A percentile compares a stretch with the other conserved stretches of the same genome.
These are phyloP conservation scores for Megaceryle torquata DNA, from an alignment of 2,113 vertebrate genomes.

Conservation along the genomic window DNA sequence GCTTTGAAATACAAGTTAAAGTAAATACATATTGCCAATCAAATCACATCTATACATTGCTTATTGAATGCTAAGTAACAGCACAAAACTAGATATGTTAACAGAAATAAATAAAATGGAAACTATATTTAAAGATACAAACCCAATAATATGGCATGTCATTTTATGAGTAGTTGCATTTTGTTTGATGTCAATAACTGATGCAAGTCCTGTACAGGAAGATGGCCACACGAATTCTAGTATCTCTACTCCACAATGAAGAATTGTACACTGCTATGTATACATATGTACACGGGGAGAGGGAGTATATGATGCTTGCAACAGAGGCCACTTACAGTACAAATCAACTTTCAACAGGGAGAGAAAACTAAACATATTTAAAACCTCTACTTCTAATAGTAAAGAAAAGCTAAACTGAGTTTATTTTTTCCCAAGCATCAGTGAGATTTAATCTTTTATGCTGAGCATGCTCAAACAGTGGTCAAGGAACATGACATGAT, in stretches of 20 bases:
- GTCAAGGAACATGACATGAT: background rate
- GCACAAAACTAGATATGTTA: constrained; percentile 82
- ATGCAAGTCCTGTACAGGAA: constrained; percentile 83
- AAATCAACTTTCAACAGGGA: constrained; percentile 67
- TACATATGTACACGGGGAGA: constrained; percentile 91
- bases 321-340: constrained; percentile 65
- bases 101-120: constrained; percentile 95
- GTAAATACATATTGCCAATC: constrained; percentile 84
- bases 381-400: constrained; percentile 12
- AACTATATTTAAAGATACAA: constrained; percentile 77
- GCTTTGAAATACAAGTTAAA: constrained; percentile 78
- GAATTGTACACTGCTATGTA: constrained; percentile 86
- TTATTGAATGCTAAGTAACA: constrained; percentile 82
- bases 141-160: constrained; percentile 68
- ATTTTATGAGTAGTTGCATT: constrained; percentile 29
- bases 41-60: constrained; percentile 83
- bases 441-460: background rate
- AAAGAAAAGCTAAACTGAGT: constrained; percentile 54
- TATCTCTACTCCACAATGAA: constrained; percentile 83
- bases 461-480: background rate
- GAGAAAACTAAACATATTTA: background rate
- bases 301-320: constrained; percentile 80
- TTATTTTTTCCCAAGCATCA: background rate
- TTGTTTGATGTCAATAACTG: constrained; percentile 49
- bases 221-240: constrained; percentile 86